phyloP scores from a whole-genome alignment of 2,888 invertebrate species.

The Lydus trimaculatus region DNA sequence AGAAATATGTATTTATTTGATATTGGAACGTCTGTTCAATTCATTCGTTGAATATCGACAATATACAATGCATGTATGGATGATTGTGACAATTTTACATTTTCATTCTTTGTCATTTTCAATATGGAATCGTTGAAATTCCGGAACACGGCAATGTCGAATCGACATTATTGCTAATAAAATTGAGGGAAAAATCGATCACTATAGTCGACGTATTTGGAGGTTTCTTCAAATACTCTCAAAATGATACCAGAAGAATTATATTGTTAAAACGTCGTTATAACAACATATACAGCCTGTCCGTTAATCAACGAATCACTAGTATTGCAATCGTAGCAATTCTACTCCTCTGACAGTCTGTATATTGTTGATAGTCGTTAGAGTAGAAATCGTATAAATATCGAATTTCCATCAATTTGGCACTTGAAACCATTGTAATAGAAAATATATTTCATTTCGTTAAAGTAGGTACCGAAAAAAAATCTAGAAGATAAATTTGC shows the following conservation, averaged over 20 bases:
- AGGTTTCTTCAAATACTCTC: not conserved
- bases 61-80: not conserved
- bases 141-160: not conserved
- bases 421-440: not conserved
- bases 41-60: not conserved
- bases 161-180: not conserved
- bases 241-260: too few relatives aligned
- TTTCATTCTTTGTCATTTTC: not conserved
- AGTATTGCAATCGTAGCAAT: too few relatives aligned
- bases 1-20: not conserved
- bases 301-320: not conserved
- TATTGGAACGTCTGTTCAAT: not conserved
- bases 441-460: not conserved
- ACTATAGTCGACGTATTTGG: not conserved
- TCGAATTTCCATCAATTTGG: conserved; percentile 6
- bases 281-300: not conserved
- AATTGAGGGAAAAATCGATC: not conserved
- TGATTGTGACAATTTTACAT: conserved; percentile 1
- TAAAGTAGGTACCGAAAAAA: not conserved
- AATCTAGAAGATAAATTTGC: not conserved
- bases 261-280: too few relatives aligned
- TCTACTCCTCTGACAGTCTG: too few relatives aligned
- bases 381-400: not conserved
- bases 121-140: not conserved
- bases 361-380: not conserved